Base-by-base conservation (phyloP, 2,113 vertebrate genomes). In the Abramis brama region DNA sequence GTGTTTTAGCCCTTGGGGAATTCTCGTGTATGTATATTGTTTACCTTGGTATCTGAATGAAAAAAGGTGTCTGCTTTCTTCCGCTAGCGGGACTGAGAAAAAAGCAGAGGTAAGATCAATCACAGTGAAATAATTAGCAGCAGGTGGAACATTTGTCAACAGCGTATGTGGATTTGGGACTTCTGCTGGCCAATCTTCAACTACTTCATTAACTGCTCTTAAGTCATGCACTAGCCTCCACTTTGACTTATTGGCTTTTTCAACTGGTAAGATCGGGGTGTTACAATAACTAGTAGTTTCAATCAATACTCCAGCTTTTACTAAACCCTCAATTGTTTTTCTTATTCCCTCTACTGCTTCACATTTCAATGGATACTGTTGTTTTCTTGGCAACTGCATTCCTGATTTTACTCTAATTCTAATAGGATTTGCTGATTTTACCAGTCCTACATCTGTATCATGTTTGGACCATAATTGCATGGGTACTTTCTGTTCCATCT, bases 381-480 rank as follows among this genome's bases (percentile, higher is more conserved):
- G 0, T 45, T 43, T 64, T 45, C 30, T 80, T 0, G 57, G 78
- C 43, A 43, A 36, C 33, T 36, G 7, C 9, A 43, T 43, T n/a
- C n/a, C 23, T 2, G 59, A 6, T 36, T 8, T 70, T 3, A 36
- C 4, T 43, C 11, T 19, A 21, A 79, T n/a, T 60, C 30, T 55
- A 2, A 60, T 15, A 30, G 77, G 52, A 10, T 2, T 59, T 3
- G 59, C 57, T 43, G 57, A 81, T 66, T 81, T 64, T 1, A 79
- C 23, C 27, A 81, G 9, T 2, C 79, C 30, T 17, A 79, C 77
- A 64, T 64, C 79, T 45, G 78, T 80, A 5, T 39, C 78, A 80
- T 81, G 79, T 8, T 9, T 5, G 8, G 59, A 25, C 59, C 60
- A 66, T 17, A 80, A 15, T 9, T 80, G 59, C 2, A 8, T 0